Evolutionary conservation across 1,140 invertebrate species (phyloP), one percentile per base, ranked within the genome.

Genomic region (Heterodera carotae): DNA sequence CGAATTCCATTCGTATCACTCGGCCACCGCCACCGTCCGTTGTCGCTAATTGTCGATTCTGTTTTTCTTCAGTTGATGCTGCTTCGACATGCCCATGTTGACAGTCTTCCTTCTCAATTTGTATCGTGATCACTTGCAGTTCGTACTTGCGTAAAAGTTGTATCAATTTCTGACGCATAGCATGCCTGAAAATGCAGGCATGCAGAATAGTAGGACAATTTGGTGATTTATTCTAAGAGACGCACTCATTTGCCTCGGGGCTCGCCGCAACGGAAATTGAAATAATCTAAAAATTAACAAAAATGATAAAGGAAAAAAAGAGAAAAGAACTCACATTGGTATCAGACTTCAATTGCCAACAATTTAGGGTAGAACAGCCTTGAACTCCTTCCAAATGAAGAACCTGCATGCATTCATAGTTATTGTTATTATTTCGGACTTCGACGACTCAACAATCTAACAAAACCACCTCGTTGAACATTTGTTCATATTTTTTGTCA

Each of bases 281-380:
- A n/a, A 53, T 53, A 22, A 53, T 18, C 48, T 53, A 53, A 53
- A 53, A 43, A 43, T 0, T 1, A 12, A 43, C 39, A 43, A 43
- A 43, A 53, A 1, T 53, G 0, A 18, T 34, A 0, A 66, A 1
- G 3, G 25, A 66, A 66, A 8, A 31, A 27, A 25, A 25, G 25
- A 79, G 77, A 27, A 87, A 69, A 39, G 71, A 81, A 15, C 74
- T 78, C 15, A 87, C 84, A 67, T 86, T 87, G 15, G 75, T 64
- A 25, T 83, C 86, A 1, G 78, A 64, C 78, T 86, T 86, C n/a
- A 86, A 69, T 68, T 86, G 85, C 85, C 85, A 86, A 22, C 78
- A 60, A 59, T 86, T 82, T 39, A 81, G 64, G 15, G 80, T 69
- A 29, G 82, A 83, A 64, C 79, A 86, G 12, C 79, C 86, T 25